Evolutionary conservation across 2,888 invertebrate species (phyloP).

Genomic region (Stenodema calcarata): DNA sequence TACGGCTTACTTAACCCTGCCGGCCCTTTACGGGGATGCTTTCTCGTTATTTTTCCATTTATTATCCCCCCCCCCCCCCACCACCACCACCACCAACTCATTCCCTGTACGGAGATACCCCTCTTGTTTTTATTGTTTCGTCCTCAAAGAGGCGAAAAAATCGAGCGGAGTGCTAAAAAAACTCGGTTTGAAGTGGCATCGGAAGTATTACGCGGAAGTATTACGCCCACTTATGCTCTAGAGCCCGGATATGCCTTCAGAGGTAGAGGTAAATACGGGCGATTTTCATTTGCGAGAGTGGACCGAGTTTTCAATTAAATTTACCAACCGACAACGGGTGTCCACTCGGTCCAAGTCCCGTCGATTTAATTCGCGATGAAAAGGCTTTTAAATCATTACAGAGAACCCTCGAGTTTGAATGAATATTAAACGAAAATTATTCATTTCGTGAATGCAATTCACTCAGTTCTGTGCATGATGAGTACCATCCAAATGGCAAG

Average conservation of each 20-base stretch:
- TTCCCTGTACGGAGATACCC: too few species aligned
- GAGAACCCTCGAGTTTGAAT: too few species aligned
- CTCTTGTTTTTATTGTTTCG: background rate
- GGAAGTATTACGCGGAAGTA: background rate
- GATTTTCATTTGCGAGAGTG: background rate
- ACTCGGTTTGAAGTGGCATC: background rate
- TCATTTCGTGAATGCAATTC: too few species aligned
- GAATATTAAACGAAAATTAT: too few species aligned
- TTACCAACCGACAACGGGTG: background rate
- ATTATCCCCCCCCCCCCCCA: background rate
- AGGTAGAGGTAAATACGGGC: background rate
- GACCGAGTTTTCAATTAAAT: background rate
- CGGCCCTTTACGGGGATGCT: background rate
- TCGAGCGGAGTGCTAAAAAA: background rate
- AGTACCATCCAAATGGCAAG: too few species aligned
- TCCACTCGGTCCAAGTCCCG: too few species aligned
- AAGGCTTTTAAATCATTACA: too few species aligned
- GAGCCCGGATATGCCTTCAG: background rate
- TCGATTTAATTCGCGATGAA: too few species aligned
- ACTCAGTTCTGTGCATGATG: too few species aligned
- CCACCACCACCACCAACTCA: background rate
- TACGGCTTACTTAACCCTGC: background rate
- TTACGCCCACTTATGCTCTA: background rate
- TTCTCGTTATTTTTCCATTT: background rate
- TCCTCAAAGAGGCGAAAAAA: background rate